Conservation (phyloP, 1,140 invertebrate species). For the Sweltsa coloradensis region DNA sequence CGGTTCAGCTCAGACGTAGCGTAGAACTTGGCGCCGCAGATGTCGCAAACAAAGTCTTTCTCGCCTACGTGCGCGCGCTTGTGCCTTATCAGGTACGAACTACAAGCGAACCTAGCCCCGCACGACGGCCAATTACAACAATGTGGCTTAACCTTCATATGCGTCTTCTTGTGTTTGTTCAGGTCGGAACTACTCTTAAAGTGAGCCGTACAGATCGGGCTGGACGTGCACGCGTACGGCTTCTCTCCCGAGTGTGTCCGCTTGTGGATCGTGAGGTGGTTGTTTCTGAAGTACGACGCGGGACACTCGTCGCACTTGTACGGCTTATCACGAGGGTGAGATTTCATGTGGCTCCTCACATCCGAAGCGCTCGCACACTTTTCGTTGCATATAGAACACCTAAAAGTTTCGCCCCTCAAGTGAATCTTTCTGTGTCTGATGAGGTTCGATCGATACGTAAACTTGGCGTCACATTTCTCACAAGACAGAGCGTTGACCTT, state of each 20-base stretch:
- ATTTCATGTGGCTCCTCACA: no score
- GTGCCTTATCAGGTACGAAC: background rate
- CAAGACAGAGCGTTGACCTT: no score
- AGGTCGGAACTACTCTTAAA: background rate
- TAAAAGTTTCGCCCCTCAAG: no score
- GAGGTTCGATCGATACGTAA: no score
- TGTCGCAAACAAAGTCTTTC: constrained; percentile 1
- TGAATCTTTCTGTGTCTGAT: no score
- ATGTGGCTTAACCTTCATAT: no score
- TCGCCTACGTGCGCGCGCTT: background rate
- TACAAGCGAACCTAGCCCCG: background rate
- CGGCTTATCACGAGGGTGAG: no score
- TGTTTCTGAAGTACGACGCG: no score
- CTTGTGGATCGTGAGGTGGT: background rate
- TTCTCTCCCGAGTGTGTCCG: constrained; percentile 2
- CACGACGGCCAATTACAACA: background rate
- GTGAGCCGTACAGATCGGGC: background rate
- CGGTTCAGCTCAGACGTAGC: background rate
- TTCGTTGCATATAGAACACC: no score
- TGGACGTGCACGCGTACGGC: background rate
- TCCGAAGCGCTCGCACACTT: no score
- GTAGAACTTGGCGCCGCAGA: background rate
- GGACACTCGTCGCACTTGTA: no score
- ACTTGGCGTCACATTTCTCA: no score
- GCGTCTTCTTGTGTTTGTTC: background rate